Evolutionary conservation across 2,113 vertebrate genomes (phyloP), one percentile per base, ranked within the genome.

Genomic region (Holacanthus passer): DNA sequence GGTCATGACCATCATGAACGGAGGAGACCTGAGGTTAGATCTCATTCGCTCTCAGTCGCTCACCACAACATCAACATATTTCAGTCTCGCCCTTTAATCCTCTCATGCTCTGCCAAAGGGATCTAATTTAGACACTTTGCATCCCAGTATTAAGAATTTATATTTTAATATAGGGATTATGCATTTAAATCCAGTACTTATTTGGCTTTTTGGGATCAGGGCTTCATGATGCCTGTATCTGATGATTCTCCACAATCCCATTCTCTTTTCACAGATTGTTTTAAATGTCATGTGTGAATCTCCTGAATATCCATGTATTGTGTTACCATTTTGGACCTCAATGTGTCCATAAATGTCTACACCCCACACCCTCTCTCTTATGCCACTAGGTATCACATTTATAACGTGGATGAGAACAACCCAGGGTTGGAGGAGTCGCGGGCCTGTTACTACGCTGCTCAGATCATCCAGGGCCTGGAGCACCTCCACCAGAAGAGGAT

Each of bases 1-100:
- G 88, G 95, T 97, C 83, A 98, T 97, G 96, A 97, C 94, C 88
- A 95, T 98, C 86, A 97, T 98, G 97, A 97, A 97, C 8, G 96
- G 97, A 55, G 97, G 97, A 22, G 97, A 98, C 92, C 94, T 98
- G 69, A 95, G 95, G 95, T 95, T 45, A 89, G 78, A 73, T 11
- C 74, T 53, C n/a, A 55, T 1, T 17, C n/a, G 48, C 22, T 43
- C 10, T 24, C 16, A 24, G 16, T 63, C 43, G 1, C 62, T 71
- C n/a, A 52, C n/a, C 48, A 60, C 9, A 59, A 12, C 20, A 2
- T 24, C 22, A 45, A 13, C 19, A 37, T 31, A 22, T 47, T 31
- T 41, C 45, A 66, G 2, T 29, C 19, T 19, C 14, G 45, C 12
- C 50, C 62, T 65, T 32, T 56, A 11, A 58, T 29, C 45, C 66